Base-by-base conservation (phyloP, 2,113 vertebrate genomes). In the Prinia subflava region DNA sequence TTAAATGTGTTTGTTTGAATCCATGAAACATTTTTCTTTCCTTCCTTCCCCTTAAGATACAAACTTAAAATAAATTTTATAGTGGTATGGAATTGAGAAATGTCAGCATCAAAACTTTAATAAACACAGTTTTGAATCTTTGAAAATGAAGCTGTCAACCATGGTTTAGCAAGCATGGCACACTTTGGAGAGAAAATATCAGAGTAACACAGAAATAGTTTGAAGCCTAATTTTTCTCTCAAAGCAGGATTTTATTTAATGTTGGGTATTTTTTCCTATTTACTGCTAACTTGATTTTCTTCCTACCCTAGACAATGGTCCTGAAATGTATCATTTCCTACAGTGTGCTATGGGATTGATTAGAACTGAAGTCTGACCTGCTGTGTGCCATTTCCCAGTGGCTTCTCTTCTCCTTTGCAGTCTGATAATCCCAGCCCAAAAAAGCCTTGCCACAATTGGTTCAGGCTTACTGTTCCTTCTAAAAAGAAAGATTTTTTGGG, bases 171-270 rank as follows among this genome's bases (percentile, higher is more conserved):
- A 83, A 86, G 37, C 20, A 63, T 17, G 25, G 41, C 28, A 71
- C 30, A 65, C 47, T 85, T 91, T 78, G 39, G 35, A 83, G 69
- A 59, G 16, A 83, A 85, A 53, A 56, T 53, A 23, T 49, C 50
- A 39, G 20, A 88, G 8, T 41, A 87, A 83, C 23, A 57, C 11
- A 65, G 65, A 85, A 84, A 50, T 46, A 62, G 20, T 41, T 62
- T 69, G 44, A 69, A 69, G 31, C 0, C 4, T 27, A 62, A 0
- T 71, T 89, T 81, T 87, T 82, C n/a, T 75, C 0, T 0, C 28
- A 78, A 87, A 81, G 25, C 1, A 15, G 7, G 5, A 30, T 68
- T 63, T 79, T 53, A 49, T 68, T 73, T 73, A 52, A 11, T 39
- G 8, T 7, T 67, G n/a, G 5, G 2, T 0, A 8, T 25, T 46